Evolutionary conservation across 2,113 vertebrate genomes (phyloP), one percentile per base, ranked within the genome.

Genomic region (Oreotrochilus melanogaster): DNA sequence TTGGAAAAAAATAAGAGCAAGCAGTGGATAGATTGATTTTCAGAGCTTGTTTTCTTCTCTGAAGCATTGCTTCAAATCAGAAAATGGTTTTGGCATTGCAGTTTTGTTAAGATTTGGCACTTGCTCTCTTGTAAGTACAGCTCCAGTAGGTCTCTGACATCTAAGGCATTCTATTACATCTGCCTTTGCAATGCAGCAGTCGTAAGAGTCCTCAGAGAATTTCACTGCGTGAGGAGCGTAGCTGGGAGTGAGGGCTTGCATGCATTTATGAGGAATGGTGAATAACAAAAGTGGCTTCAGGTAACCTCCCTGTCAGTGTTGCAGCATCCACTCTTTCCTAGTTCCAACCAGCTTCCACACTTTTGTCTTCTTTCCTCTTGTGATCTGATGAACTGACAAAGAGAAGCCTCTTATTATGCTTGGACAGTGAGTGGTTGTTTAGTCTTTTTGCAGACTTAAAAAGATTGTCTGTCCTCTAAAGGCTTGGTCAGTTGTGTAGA

Each of bases 161-260:
- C 19, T 48, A 48, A 78, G 22, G 22, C 75, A 53, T 65, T 91
- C 22, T 42, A 4, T 76, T 72, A 25, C 25, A 78, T 75, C 18
- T 14, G 16, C 15, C 64, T 81, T 35, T 54, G n/a, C 37, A n/a
- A n/a, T 80, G 42, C 33, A 35, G 48, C 35, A 31, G 31, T 43
- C 7, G 7, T 11, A 61, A 39, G 47, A 93, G 18, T 28, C 19
- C 16, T 67, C 3, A 2, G 10, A 28, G 45, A 84, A 78, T 69
- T 88, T 60, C 18, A 10, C 0, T 67, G 47, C 0, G 0, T 18
- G 17, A 66, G 23, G 28, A 18, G 14, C 18, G 27, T 56, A 66
- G 37, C 39, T 67, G 30, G 28, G 33, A 73, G 9, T 74, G 33
- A 71, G 18, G 39, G 65, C 89, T 87, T 93, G 37, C 17, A 7